A percentile compares a stretch with the other conserved stretches of the same genome.
Evolutionary conservation across 2,797 vertebrate genomes (phyloP).

Genomic region (Coregonus sp.): DNA sequence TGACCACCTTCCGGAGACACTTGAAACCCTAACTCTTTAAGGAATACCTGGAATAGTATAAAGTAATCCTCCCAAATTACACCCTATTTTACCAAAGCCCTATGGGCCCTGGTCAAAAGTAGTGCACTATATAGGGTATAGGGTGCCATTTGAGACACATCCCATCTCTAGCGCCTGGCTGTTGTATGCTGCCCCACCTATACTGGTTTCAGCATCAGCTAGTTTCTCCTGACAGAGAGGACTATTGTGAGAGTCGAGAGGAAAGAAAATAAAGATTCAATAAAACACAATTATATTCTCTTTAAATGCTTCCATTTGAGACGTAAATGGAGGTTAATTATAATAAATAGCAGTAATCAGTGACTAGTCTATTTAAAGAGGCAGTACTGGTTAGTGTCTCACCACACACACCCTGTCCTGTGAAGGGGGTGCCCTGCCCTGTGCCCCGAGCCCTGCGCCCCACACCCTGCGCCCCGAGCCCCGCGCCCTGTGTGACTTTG

Average conservation of each 20-base stretch:
- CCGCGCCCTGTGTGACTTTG: conserved; percentile 43
- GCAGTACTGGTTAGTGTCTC: conserved; percentile 86
- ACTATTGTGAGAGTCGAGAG: conserved; percentile 64
- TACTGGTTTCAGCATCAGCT: conserved; percentile 62
- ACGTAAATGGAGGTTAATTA: conserved; percentile 90
- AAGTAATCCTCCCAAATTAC: too few relatives aligned
- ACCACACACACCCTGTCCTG: conserved; percentile 62
- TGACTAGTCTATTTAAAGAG: conserved; percentile 84
- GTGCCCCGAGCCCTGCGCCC: conserved; percentile 39
- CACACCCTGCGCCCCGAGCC: conserved; percentile 34
- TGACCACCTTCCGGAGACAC: too few relatives aligned
- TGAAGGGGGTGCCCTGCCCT: conserved; percentile 58
- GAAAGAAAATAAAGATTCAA: conserved; percentile 83
- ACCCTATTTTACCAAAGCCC: not conserved
- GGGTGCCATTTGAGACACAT: too few relatives aligned
- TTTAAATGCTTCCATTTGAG: conserved; percentile 89
- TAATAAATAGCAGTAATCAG: conserved; percentile 94
- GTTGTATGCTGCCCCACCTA: too few relatives aligned
- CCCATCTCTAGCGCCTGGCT: not conserved
- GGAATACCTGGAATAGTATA: too few relatives aligned
- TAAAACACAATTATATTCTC: conserved; percentile 88
- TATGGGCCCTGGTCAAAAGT: not conserved
- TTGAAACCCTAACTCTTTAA: too few relatives aligned
- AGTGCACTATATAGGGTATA: too few relatives aligned
- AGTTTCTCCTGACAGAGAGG: conserved; percentile 69